Evolutionary conservation across 2,888 invertebrate genomes (phyloP).

Genomic region (Perizoma affinitatum): DNA sequence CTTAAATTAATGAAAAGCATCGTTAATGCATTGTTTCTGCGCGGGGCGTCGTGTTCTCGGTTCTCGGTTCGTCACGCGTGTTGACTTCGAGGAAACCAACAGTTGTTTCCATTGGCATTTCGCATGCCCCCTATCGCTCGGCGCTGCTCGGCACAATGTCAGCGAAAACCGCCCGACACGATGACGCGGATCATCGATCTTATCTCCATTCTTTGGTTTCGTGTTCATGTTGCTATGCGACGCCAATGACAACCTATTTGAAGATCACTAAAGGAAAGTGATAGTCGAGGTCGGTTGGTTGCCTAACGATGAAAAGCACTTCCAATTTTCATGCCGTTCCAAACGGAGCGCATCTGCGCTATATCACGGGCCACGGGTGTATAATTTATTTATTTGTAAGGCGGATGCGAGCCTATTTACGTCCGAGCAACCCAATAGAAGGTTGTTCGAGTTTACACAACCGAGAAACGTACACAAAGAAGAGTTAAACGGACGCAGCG

Average conservation of each 20-base stretch:
- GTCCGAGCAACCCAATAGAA: conserved; percentile 70
- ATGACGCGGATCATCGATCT: conserved; percentile 46
- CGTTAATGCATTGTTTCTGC: conserved; percentile 72
- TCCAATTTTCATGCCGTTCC: conserved; percentile 47
- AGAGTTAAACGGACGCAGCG: conserved; percentile 74
- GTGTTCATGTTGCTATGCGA: conserved; percentile 51
- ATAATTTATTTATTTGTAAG: conserved; percentile 70
- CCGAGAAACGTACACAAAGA: conserved; percentile 66
- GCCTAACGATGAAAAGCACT: conserved; percentile 52
- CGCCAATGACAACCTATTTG: conserved; percentile 48
- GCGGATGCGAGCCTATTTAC: conserved; percentile 69
- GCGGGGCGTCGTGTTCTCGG: conserved; percentile 74
- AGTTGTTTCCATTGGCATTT: conserved; percentile 77
- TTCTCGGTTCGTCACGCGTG: conserved; percentile 72
- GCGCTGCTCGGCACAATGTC: conserved; percentile 49
- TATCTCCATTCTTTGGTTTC: conserved; percentile 51
- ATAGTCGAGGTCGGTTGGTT: conserved; percentile 48
- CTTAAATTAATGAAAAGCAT: conserved; percentile 70
- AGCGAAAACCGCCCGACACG: conserved; percentile 42
- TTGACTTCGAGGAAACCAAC: conserved; percentile 76
- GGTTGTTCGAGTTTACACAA: conserved; percentile 75
- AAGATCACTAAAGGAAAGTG: conserved; percentile 44
- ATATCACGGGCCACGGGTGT: conserved; percentile 52
- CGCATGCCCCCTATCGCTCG: conserved; percentile 61
- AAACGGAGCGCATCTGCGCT: conserved; percentile 58